A percentile compares a stretch with the other conserved stretches of the same genome.
Evolutionary conservation across 2,113 vertebrate species (phyloP).

Genomic region (Garra rufa): DNA sequence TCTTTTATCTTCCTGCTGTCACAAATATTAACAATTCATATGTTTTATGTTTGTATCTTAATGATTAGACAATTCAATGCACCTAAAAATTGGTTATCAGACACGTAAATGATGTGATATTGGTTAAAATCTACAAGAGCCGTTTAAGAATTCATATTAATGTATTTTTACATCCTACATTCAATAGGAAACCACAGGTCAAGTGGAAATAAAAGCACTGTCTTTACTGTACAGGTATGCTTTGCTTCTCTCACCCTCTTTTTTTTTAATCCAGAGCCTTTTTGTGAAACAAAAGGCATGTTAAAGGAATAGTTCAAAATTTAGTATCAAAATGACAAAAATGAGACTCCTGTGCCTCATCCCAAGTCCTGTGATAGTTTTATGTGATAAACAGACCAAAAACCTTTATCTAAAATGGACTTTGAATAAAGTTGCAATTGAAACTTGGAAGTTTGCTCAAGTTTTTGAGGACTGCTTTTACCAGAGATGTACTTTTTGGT

Average conservation of each 20-base stretch:
- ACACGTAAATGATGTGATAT: not conserved
- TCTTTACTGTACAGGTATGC: slow-evolving; percentile 85
- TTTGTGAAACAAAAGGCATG: not conserved
- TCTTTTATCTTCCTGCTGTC: not conserved
- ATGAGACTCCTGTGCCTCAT: not conserved
- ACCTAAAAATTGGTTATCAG: not conserved
- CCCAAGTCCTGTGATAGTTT: not conserved
- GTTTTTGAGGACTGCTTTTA: not conserved
- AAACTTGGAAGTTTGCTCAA: too few species aligned
- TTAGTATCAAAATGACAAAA: not conserved
- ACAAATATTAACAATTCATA: not conserved
- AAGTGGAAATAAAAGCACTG: slow-evolving; percentile 93
- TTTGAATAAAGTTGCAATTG: too few species aligned
- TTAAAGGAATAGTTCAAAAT: not conserved
- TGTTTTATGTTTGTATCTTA: not conserved
- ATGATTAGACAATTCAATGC: not conserved
- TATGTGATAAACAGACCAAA: not conserved
- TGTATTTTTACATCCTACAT: not conserved
- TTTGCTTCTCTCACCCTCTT: not conserved
- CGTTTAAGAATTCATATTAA: too few species aligned
- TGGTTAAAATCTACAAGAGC: too few species aligned
- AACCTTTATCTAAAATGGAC: not conserved
- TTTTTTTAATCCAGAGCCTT: not conserved
- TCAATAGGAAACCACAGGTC: slow-evolving; percentile 91
- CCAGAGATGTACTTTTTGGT: not conserved